Evolutionary conservation across 2,888 invertebrate species (phyloP).

Genomic region (Caenorhabditis sp.): DNA sequence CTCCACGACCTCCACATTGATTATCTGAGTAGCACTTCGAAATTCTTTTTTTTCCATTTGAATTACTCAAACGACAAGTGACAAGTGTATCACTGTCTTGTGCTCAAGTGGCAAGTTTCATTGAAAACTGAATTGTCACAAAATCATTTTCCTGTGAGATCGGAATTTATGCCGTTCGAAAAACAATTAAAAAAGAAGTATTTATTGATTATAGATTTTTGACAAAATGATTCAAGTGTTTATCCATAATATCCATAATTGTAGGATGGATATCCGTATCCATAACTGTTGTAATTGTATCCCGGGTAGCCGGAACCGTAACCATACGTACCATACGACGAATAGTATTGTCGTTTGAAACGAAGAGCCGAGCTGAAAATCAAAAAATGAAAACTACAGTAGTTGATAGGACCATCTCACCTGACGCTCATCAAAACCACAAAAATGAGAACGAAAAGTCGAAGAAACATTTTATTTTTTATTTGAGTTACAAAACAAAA

Average conservation of each 20-base stretch:
- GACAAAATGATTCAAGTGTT: not conserved
- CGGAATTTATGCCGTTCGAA: too few species aligned
- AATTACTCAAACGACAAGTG: too few species aligned
- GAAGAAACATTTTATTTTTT: not conserved
- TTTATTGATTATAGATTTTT: too few species aligned
- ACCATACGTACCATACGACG: not conserved
- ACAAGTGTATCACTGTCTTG: too few species aligned
- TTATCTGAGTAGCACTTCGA: too few species aligned
- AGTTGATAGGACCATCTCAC: not conserved
- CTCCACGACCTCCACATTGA: too few species aligned
- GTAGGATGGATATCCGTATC: slow-evolving; percentile 12
- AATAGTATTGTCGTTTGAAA: slow-evolving; percentile 24
- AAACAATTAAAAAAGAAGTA: too few species aligned
- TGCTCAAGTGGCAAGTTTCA: too few species aligned
- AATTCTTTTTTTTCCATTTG: too few species aligned
- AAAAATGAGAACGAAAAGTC: slow-evolving; percentile 2
- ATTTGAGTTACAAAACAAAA: not conserved
- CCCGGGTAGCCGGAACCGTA: not conserved
- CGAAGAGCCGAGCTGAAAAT: slow-evolving; percentile 6
- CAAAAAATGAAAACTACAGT: too few species aligned
- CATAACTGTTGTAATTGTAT: slow-evolving; percentile 4
- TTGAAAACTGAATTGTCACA: too few species aligned
- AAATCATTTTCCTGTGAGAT: too few species aligned
- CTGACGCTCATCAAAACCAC: not conserved
- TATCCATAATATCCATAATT: slow-evolving; percentile 15